Evolutionary conservation across 2,888 invertebrate species (phyloP), one percentile per base, ranked within the genome.

Genomic region (Hypena proboscidalis): DNA sequence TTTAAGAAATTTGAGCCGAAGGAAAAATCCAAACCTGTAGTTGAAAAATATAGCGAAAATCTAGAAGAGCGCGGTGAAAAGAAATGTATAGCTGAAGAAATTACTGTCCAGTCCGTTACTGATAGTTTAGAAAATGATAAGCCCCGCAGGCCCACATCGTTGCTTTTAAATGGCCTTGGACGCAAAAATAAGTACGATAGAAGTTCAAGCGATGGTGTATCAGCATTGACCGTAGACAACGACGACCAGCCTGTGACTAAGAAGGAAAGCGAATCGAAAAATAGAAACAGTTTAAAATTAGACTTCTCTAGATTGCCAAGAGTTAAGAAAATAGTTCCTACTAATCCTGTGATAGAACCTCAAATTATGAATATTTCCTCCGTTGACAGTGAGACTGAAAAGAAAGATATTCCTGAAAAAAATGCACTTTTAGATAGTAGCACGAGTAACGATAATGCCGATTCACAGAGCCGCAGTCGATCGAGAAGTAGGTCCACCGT

Each of bases 1-100:
- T 95, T 97, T 62, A 95, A 94, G 59, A 95, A 94, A 78, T 93
- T 93, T 76, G 93, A 95, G 79, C 92, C 94, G 34, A 91, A 94
- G 61, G 88, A 90, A 45, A 87, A 87, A 65, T 43, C 73, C 7
- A 90, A 86, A 67, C 74, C 74, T 4, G 36, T 67, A 11, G 52
- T 74, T 33, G 84, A 85, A 51, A 88, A 82, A 66, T 64, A 51
- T 11, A 73, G 54, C 51, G 75, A 77, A 60, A 71, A 57, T 41
- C 9, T 55, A 27, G 76, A 80, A 38, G 57, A 61, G 9, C 62
- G 51, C 27, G 46, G 47, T 20, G 67, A 70, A 10, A 49, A 48
- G 21, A 73, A 57, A 44, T 57, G 42, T 52, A 77, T 66, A 56
- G 62, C 40, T 35, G 76, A 77, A 42, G 47, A 61, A 36, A 43